These are phyloP conservation scores for Melinopterus prodromus DNA, from an alignment of 2,888 invertebrate species.

Conservation along the genomic window DNA sequence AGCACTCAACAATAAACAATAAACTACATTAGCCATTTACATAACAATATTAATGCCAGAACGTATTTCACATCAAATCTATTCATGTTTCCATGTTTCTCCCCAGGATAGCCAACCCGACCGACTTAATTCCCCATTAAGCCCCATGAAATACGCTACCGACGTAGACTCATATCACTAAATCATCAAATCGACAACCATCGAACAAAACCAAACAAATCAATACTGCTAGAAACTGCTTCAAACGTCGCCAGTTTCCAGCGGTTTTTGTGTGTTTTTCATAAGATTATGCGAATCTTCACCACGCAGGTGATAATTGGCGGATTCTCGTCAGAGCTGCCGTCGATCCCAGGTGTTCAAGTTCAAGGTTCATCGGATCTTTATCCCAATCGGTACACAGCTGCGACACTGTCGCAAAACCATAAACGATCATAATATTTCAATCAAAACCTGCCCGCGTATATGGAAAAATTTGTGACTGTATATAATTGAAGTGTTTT, in stretches of 20 bases:
- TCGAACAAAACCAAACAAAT: background rate
- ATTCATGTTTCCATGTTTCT: constrained; percentile 4
- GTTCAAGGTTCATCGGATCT: background rate
- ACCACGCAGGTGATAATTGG: background rate
- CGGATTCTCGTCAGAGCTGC: background rate
- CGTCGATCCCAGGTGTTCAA: background rate
- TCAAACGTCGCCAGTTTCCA: background rate
- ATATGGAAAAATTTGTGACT: background rate
- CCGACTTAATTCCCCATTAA: background rate
- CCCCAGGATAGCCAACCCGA: background rate
- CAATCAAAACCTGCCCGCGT: background rate
- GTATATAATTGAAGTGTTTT: background rate
- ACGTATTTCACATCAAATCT: background rate
- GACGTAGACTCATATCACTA: background rate
- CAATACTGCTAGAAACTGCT: background rate
- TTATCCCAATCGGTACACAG: background rate
- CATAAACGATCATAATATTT: background rate
- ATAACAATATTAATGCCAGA: background rate
- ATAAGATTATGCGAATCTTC: background rate
- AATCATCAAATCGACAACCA: background rate
- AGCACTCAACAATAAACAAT: background rate
- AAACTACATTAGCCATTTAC: background rate
- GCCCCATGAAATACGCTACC: background rate
- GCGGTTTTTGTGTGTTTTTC: background rate
- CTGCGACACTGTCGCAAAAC: background rate